Evolutionary conservation across 2,113 vertebrate species (phyloP), one percentile per base, ranked within the genome.

Genomic region (Lagopus leucura): DNA sequence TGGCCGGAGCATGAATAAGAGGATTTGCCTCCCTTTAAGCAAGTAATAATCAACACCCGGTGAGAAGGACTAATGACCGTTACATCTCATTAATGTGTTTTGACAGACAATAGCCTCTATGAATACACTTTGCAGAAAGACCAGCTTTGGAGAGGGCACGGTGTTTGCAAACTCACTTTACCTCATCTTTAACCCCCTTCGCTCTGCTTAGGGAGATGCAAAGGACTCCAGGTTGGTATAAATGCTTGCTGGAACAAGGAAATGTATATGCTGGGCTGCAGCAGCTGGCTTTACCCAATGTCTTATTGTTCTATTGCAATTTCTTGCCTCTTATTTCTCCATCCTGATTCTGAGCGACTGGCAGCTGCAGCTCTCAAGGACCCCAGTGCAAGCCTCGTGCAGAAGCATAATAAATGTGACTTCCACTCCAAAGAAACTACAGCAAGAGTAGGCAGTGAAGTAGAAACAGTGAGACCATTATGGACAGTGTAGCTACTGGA

Each of bases 21-120:
- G 79, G 92, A 91, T 94, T 89, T 92, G 72, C 76, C 30, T 89
- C 60, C 83, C 20, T 86, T 86, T 86, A 88, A 88, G 79, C 86
- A 88, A 67, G 69, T 40, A 71, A 71, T 67, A 79, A 82, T 75
- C 92, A 87, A 85, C 55, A 86, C 42, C 55, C 74, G 22, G 21
- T 73, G 55, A 91, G 82, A 83, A 91, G 45, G 47, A 86, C 64
- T 88, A 83, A 76, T 0, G 6, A 42, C 43, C n/a, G 17, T 21
- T 55, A 36, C 45, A 75, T 94, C 76, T 81, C 34, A 43, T 81
- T 91, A 92, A 63, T 0, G 0, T 66, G 40, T 73, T 90, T 72
- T 86, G 30, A 54, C 0, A 0, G 70, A 47, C 0, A 0, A 34
- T 58, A 74, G 36, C 52, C 73, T 84, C 75, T 65, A 75, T 69